Evolutionary conservation across 2,113 vertebrate species (phyloP), one percentile per base, ranked within the genome.

Genomic region (Eulacestoma nigropectus): DNA sequence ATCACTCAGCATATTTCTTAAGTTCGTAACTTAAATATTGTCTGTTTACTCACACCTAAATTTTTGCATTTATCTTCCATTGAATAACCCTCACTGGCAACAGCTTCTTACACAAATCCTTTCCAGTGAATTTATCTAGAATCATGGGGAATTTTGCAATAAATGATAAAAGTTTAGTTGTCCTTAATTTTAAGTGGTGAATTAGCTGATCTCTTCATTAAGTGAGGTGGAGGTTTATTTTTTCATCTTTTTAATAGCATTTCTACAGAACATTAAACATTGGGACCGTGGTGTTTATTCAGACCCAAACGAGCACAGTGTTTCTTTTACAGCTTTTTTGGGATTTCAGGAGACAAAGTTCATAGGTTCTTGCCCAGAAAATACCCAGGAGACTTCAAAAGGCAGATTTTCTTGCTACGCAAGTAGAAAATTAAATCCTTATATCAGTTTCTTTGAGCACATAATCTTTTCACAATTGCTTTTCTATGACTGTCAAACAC

Each of bases 401-500:
- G 30, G 41, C 63, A 93, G 47, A 80, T 83, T 86, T 94, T 90
- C 46, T 76, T 90, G 59, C 75, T 73, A 25, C 62, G 47, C 18
- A 74, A 80, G 39, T 85, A 72, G 57, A 92, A 93, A 94, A 90
- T 77, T 27, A 60, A 79, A 72, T 94, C 37, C 68, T 87, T 86
- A 81, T 53, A 85, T 90, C 67, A 88, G 67, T 90, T 83, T 83
- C 72, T 94, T 84, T 0, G 1, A 69, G 53, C 52, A 57, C 22
- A 42, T 87, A 92, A 89, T 67, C 83, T 89, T 96, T 89, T 86
- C 83, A 87, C 80, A 89, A 84, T 81, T 95, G 65, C 70, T 94
- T 87, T 93, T 95, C 94, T 81, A 32, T 86, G 78, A 87, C 88
- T 97, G 68, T 97, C 93, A 97, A 96, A 95, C 79, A 91, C n/a